phyloP scores from a whole-genome alignment of 2,888 invertebrate species.

The Scaeva pyrastri region DNA sequence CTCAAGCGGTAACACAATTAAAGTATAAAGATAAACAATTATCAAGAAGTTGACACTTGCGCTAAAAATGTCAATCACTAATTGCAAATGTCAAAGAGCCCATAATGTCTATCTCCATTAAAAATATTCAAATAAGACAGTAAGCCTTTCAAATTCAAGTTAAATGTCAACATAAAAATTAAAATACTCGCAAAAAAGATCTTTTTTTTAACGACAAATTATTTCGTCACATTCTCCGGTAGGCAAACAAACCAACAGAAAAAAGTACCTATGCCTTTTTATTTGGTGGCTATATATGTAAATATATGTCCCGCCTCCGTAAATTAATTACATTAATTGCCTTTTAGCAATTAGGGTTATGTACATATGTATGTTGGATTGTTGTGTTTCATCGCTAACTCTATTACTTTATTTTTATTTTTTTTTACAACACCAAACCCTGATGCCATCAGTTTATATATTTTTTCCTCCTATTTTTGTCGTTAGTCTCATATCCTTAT shows the following conservation, averaged over 20 bases:
- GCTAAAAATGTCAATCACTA: too few species aligned
- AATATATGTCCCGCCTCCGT: conserved; percentile 52
- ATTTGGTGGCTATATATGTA: neutral
- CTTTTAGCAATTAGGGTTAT: conserved; percentile 58
- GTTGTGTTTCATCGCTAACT: conserved; percentile 44
- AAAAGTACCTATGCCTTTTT: conserved; percentile 2
- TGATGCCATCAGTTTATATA: neutral
- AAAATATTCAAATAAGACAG: too few species aligned
- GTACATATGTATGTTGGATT: conserved; percentile 52
- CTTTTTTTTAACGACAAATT: neutral
- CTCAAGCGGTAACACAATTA: too few species aligned
- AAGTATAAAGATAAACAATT: too few species aligned
- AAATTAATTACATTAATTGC: conserved; percentile 72
- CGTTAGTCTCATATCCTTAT: neutral
- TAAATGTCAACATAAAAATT: conserved; percentile 6
- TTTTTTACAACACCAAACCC: conserved; percentile 17
- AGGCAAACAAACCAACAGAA: neutral
- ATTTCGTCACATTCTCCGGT: neutral
- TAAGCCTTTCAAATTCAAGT: too few species aligned
- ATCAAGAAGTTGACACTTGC: too few species aligned
- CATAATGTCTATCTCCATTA: too few species aligned
- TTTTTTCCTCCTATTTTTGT: neutral
- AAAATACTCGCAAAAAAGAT: neutral
- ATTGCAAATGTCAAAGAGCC: too few species aligned
- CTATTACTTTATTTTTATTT: conserved; percentile 16